A percentile compares a stretch with the other conserved stretches of the same genome.
These are phyloP conservation scores for Edolisoma coerulescens DNA, from an alignment of 2,113 vertebrate species.

Conservation along the genomic window DNA sequence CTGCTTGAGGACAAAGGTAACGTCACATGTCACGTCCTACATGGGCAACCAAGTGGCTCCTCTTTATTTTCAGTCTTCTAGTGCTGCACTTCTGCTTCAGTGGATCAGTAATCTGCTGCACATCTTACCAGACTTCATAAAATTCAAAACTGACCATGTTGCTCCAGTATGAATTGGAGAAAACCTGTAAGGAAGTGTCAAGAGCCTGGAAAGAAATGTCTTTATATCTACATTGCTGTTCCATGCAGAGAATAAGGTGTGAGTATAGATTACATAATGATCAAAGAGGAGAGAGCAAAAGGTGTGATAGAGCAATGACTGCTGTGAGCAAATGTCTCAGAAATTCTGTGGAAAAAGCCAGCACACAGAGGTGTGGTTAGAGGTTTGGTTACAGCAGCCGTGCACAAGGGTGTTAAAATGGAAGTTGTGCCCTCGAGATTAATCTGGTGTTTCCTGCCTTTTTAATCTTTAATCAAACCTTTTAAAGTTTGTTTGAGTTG, in stretches of 20 bases:
- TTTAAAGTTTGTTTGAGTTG: neutral
- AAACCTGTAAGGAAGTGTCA: neutral
- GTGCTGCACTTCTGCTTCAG: neutral
- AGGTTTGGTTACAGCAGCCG: neutral
- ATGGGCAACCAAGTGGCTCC: neutral
- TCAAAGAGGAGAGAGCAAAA: neutral
- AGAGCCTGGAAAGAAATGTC: neutral
- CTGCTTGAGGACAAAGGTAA: neutral
- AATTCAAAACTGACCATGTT: neutral
- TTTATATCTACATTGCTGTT: neutral
- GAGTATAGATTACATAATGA: neutral
- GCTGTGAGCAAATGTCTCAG: neutral
- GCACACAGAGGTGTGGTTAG: neutral
- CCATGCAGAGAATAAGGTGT: neutral
- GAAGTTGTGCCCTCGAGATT: neutral
- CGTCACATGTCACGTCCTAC: accelerated
- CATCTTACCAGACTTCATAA: neutral
- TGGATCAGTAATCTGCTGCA: neutral
- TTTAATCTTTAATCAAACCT: neutral
- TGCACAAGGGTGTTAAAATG: neutral
- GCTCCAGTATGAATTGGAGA: neutral
- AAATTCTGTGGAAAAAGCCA: neutral
- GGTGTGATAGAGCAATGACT: neutral
- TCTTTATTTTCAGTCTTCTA: neutral
- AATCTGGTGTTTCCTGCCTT: neutral